Percentiles rank a stretch among this genome's conserved stretches.
Conservation (phyloP, 64 coral and sea anemone species). For the Pachyseris speciosa region DNA sequence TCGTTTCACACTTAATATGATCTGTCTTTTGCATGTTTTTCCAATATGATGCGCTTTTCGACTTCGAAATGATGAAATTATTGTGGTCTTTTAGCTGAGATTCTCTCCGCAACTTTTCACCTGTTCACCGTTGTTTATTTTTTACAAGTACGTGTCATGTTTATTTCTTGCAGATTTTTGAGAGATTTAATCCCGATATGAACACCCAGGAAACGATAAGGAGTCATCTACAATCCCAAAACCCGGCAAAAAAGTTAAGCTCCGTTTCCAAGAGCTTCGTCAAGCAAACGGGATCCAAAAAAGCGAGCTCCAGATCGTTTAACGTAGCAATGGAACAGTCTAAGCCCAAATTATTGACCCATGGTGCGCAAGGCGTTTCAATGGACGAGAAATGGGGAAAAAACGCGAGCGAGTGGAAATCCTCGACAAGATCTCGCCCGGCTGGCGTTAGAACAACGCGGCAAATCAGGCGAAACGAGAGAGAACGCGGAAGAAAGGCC, state of each 20-base stretch:
- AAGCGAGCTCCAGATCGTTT: not conserved
- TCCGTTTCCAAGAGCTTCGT: not conserved
- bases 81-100: not conserved
- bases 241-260: not conserved
- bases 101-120: not conserved
- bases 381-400: not conserved
- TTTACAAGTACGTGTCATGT: not conserved
- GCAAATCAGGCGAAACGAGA: constrained; percentile 89
- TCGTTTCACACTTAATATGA: not conserved
- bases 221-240: not conserved
- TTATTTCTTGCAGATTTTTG: not conserved
- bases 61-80: not conserved
- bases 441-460: constrained; percentile 69
- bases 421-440: constrained; percentile 9
- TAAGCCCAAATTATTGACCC: not conserved
- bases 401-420: not conserved
- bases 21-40: not conserved
- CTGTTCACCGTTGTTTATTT: not conserved
- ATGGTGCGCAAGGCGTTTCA: not conserved
- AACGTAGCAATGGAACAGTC: not conserved
- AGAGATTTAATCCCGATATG: not conserved
- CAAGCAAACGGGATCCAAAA: not conserved
- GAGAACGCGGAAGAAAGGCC: constrained; percentile 92
- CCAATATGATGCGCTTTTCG: not conserved
- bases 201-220: constrained; percentile 13